Evolutionary conservation across 2,888 invertebrate genomes (phyloP).

Genomic region (Isoperla grammatica): DNA sequence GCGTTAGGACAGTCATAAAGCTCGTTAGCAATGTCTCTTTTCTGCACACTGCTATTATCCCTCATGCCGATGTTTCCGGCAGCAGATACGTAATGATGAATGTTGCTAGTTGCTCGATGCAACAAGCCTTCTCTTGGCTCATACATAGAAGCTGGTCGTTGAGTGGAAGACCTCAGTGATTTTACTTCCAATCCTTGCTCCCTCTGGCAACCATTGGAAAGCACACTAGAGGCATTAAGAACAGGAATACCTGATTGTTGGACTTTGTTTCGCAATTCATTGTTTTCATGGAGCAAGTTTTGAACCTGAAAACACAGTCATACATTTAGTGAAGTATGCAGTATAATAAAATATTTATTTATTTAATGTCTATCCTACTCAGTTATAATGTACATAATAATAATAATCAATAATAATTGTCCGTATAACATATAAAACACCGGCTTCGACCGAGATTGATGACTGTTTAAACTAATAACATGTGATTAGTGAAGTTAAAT

Average conservation of each 20-base stretch:
- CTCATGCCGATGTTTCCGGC: constrained; percentile 21
- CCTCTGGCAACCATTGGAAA: constrained; percentile 38
- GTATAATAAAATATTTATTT: background rate
- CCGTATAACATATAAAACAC: no score
- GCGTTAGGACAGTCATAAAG: constrained; percentile 26
- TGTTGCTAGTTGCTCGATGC: constrained; percentile 13
- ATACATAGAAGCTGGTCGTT: constrained; percentile 83
- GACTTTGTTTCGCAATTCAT: constrained; percentile 57
- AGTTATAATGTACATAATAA: no score
- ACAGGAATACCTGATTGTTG: constrained; percentile 36
- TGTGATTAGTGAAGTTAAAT: no score
- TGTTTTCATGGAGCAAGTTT: constrained; percentile 73
- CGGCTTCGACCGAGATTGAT: no score
- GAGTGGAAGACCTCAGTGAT: constrained; percentile 43
- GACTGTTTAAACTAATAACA: no score
- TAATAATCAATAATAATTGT: no score
- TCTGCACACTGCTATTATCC: constrained; percentile 22
- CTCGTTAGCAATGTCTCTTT: constrained; percentile 18
- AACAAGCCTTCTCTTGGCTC: constrained; percentile 71
- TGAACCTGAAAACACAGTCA: constrained; percentile 49
- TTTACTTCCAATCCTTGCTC: constrained; percentile 50
- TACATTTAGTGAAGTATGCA: background rate
- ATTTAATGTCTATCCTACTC: no score
- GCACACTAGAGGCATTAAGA: constrained; percentile 7
- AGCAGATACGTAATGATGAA: constrained; percentile 20